These are phyloP conservation scores for Megatriorchis doriae DNA, from an alignment of 2,113 vertebrate species.

Conservation along the genomic window DNA sequence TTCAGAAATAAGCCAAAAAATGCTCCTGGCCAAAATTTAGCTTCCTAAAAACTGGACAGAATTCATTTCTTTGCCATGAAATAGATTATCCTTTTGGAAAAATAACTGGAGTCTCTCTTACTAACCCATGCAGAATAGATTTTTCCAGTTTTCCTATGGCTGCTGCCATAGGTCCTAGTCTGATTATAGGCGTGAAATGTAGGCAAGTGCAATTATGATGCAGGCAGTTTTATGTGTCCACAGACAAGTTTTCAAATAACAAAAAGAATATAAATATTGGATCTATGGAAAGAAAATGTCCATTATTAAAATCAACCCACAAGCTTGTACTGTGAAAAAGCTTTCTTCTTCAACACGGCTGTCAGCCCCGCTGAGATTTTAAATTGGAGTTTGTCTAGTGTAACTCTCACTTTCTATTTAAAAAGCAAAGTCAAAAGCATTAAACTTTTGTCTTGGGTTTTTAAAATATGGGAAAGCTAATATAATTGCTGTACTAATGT, in stretches of 20 bases:
- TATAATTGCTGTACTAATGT: neutral
- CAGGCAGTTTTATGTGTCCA: neutral
- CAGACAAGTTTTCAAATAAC: constrained; percentile 6
- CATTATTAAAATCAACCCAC: constrained; percentile 18
- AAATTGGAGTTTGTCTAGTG: constrained; percentile 34
- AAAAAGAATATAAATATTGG: constrained; percentile 31
- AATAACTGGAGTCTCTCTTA: neutral
- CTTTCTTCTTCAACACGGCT: constrained; percentile 13
- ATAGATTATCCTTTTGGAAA: neutral
- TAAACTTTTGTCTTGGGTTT: neutral
- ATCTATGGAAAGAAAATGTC: neutral
- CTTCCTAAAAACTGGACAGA: neutral
- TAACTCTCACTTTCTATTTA: constrained; percentile 20
- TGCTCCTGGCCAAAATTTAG: neutral
- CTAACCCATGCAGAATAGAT: neutral
- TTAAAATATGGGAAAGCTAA: constrained; percentile 18
- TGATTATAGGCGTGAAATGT: neutral
- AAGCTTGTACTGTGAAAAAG: neutral
- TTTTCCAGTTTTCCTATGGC: neutral
- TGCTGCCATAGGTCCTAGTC: neutral
- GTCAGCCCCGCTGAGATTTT: constrained; percentile 15
- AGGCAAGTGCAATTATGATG: constrained; percentile 18
- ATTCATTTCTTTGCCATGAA: neutral
- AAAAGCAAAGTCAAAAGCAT: constrained; percentile 7
- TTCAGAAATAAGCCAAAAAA: neutral